Base-by-base conservation (phyloP, 2,888 invertebrate species). In the Hemaris fuciformis region DNA sequence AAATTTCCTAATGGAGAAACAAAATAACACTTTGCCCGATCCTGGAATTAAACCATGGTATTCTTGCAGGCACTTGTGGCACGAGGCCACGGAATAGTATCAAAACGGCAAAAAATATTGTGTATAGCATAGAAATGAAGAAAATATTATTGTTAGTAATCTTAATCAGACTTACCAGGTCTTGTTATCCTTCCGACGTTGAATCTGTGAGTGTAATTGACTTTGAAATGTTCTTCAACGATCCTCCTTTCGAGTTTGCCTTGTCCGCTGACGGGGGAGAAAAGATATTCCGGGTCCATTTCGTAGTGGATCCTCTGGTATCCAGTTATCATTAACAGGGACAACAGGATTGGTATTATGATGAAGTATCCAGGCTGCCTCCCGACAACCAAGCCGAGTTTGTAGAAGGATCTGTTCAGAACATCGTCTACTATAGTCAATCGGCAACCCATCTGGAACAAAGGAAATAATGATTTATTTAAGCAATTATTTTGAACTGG, bases 241-340 rank as follows among this genome's bases (percentile, higher is more conserved):
- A 97, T 94, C 25, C 95, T 94, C 71, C 98, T 93, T 81, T 98
- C 98, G 53, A 93, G 84, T 87, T 97, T 97, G 13, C 97, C 97
- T 72, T 96, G 96, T 0, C 98, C 98, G 75, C 96, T 96, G 68
- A 97, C 93, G 0, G 98, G 98, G 41, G 97, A 97, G 91, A 98
- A 98, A 18, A 98, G 93, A 88, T 98, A 98, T 84, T 98, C 98
- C 0, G 98, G 98, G 86, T 98, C 98, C 90, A 98, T 98, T 91
- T 98, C 97, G 89, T 97, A 98, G 82, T 95, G 93, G 64, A 98
- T 94, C 83, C 95, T 94, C 88, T 98, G 98, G 87, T 96, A 97
- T 59, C 98, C 98, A 23, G 98, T 98, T 85, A 97, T 94, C 86
- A 97, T 96, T 60, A 98, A 94, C 62, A 96, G 87, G 0, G 97